These are phyloP conservation scores for Branchipolynoe longqiensis DNA, from an alignment of 2,888 invertebrate species.

Conservation along the genomic window DNA sequence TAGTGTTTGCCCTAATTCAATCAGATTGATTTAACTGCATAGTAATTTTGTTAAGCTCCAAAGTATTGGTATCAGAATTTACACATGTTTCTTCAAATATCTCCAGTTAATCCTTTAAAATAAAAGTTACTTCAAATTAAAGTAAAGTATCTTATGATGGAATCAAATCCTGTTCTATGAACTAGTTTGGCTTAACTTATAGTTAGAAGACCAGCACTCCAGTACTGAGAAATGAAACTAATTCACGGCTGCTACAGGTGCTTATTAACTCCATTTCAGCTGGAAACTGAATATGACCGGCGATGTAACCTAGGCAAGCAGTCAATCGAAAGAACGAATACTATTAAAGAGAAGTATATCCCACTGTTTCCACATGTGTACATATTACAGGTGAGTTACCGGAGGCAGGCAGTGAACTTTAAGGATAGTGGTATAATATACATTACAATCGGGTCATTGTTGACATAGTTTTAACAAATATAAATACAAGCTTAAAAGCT, in stretches of 20 bases:
- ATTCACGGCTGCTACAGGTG: background rate
- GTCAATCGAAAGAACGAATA: constrained; percentile 52
- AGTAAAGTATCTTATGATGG: background rate
- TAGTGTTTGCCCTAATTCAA: background rate
- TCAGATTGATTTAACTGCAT: background rate
- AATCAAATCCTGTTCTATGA: background rate
- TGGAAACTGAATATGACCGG: constrained; percentile 59
- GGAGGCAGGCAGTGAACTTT: no score
- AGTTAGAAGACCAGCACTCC: background rate
- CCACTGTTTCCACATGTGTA: constrained; percentile 60
- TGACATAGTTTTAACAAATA: background rate
- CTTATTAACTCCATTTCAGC: background rate
- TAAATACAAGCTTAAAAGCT: no score
- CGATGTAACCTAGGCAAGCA: constrained; percentile 12
- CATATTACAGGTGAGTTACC: constrained; percentile 50
- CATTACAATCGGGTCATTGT: background rate
- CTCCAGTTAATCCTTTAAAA: background rate
- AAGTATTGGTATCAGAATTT: no score
- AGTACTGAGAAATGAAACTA: background rate
- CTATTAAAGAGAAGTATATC: constrained; percentile 53
- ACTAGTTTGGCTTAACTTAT: background rate
- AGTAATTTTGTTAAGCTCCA: no score
- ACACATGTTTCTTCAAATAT: no score
- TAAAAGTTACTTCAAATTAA: background rate
- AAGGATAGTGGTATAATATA: no score